Base-by-base conservation (phyloP, 2,113 vertebrate species). In the Procavia capensis region DNA sequence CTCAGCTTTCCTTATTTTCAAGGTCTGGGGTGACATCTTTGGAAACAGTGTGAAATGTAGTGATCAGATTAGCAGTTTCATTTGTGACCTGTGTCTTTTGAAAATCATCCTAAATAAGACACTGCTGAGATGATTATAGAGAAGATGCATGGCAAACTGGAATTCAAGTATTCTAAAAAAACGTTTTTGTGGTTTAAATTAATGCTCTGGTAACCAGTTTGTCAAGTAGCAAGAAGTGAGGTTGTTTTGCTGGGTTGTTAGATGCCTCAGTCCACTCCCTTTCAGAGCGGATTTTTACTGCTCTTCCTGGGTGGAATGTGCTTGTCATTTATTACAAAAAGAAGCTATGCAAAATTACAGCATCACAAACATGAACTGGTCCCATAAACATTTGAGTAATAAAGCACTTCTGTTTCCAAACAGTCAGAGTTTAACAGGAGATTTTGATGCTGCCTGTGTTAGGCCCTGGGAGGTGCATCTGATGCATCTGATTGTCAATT, bases 251-350 rank as follows among this genome's bases (percentile, higher is more conserved):
- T 92, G 63, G 79, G 50, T 68, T 88, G 74, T 88, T 94, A 93
- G 91, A 88, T 95, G 90, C 45, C 59, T 83, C 79, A 84, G 61
- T 93, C n/a, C 10, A 87, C 31, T 66, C 34, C 11, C 24, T 91
- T 78, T 63, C 74, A 47, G 93, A 86, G 47, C 89, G 14, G 79
- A 47, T 70, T 72, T 88, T 95, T n/a, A n/a, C 74, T 96, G 43
- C 68, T 94, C 29, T 70, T 89, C 63, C 88, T 88, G 45, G 61
- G 24, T 88, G 91, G 64, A 81, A 61, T 95, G 75, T 85, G 94
- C 93, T 97, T 86, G 79, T 89, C 63, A 95, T 95, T 89, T 80
- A 14, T 96, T 89, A 88, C 47, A 80, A 95, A 95, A 95, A 70
- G 27, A 88, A 96, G 88, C 36, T 84, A 81, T 11, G 25, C 4